Conservation (phyloP, 2,888 invertebrate species). For the Strigamia crassipes region DNA sequence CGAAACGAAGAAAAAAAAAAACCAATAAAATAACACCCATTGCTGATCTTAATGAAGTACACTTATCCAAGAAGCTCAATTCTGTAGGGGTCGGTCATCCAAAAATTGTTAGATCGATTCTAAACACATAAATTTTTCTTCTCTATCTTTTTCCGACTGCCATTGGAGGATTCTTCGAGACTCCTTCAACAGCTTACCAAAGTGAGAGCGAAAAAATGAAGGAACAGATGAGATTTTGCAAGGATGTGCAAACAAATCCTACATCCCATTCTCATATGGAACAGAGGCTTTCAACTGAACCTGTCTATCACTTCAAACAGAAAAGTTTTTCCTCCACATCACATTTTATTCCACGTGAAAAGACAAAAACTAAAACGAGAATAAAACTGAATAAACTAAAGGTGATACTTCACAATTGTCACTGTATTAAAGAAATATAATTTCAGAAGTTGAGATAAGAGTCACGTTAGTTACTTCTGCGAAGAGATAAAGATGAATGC, state of each 20-base stretch:
- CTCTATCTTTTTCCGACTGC: background rate
- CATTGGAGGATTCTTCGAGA: background rate
- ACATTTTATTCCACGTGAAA: background rate
- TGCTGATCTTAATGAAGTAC: background rate
- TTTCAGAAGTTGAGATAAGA: background rate
- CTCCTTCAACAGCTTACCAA: conserved; percentile 1
- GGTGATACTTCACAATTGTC: background rate
- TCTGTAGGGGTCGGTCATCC: background rate
- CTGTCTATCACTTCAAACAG: background rate
- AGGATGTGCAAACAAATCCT: conserved; percentile 10
- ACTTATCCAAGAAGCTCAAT: background rate
- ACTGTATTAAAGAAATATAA: too few species aligned
- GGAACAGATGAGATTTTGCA: background rate
- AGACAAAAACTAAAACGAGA: background rate
- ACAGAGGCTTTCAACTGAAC: background rate
- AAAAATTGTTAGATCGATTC: background rate
- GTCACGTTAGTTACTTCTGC: background rate
- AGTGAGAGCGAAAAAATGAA: background rate
- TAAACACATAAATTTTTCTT: background rate
- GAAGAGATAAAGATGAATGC: background rate
- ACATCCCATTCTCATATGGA: conserved; percentile 10
- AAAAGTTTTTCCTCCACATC: background rate
- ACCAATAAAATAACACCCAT: background rate
- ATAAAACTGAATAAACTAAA: background rate
- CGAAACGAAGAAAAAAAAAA: background rate